phyloP scores from a whole-genome alignment of 2,888 invertebrate genomes.

The Endotricha flammealis region DNA sequence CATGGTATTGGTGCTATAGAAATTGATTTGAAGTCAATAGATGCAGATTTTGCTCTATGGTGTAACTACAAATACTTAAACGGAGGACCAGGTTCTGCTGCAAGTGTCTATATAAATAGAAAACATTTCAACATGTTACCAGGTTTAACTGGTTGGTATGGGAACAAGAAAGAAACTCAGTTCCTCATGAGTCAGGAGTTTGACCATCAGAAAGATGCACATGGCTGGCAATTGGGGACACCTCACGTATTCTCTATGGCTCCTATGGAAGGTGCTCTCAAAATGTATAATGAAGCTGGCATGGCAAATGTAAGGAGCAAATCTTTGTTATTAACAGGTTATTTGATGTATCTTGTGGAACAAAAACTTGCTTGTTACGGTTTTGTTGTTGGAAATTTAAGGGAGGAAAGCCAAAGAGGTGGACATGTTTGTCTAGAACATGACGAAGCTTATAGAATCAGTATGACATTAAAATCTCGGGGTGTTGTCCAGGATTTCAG shows the following conservation, averaged over 20 bases:
- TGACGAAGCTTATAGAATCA: slow-evolving; percentile 54
- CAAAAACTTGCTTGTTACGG: slow-evolving; percentile 39
- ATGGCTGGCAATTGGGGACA: slow-evolving; percentile 58
- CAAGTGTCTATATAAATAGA: slow-evolving; percentile 53
- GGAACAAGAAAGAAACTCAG: slow-evolving; percentile 50
- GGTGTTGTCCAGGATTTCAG: slow-evolving; percentile 53
- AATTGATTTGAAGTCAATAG: slow-evolving; percentile 48
- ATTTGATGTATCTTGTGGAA: slow-evolving; percentile 57
- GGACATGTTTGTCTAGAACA: slow-evolving; percentile 60
- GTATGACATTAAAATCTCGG: slow-evolving; percentile 44
- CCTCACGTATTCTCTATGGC: slow-evolving; percentile 56
- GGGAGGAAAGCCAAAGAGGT: slow-evolving; percentile 47
- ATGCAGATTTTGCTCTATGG: slow-evolving; percentile 63
- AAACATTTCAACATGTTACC: slow-evolving; percentile 50
- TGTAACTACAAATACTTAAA: slow-evolving; percentile 66
- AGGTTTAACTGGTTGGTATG: slow-evolving; percentile 58
- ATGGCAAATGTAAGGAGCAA: slow-evolving; percentile 51
- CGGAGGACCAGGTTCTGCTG: slow-evolving; percentile 56
- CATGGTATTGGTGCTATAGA: slow-evolving; percentile 56
- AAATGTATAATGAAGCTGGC: slow-evolving; percentile 49
- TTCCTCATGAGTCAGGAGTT: slow-evolving; percentile 52
- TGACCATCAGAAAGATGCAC: slow-evolving; percentile 53
- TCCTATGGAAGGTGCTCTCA: slow-evolving; percentile 52
- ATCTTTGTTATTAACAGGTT: slow-evolving; percentile 57
- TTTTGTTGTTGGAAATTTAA: slow-evolving; percentile 48